These are phyloP conservation scores for Periophthalmodon schlosseri DNA, from an alignment of 2,113 vertebrate species.

Conservation along the genomic window DNA sequence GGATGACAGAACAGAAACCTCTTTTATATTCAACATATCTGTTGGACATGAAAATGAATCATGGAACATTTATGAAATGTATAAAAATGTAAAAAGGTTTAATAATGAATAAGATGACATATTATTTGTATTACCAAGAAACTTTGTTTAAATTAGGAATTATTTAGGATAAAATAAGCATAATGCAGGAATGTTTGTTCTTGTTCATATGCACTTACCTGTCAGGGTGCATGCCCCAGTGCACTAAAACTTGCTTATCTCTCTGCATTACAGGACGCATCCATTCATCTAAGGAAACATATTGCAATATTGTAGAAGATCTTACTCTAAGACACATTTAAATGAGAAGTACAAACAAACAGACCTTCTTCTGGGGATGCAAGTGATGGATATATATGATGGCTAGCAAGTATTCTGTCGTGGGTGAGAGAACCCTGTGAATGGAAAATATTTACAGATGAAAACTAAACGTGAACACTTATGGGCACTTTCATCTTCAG, in stretches of 20 bases:
- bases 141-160: too few relatives aligned
- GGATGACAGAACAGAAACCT: neutral
- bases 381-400: constrained; percentile 86
- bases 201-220: constrained; percentile 55
- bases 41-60: neutral
- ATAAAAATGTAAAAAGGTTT: neutral
- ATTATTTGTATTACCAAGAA: too few relatives aligned
- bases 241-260: constrained; percentile 90
- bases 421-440: constrained; percentile 88
- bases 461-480: constrained; percentile 11
- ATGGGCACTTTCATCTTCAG: neutral
- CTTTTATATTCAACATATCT: neutral
- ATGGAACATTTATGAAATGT: neutral
- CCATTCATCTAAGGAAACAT: constrained; percentile 87
- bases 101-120: too few relatives aligned
- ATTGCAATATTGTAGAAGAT: neutral
- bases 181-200: neutral
- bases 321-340: neutral
- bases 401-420: constrained; percentile 88
- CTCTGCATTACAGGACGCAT: constrained; percentile 90
- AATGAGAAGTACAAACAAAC: neutral
- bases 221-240: constrained; percentile 92
- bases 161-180: neutral
- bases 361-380: constrained; percentile 88
- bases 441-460: neutral